Conservation (phyloP, 2,113 vertebrate genomes). For the Ailurus styani region DNA sequence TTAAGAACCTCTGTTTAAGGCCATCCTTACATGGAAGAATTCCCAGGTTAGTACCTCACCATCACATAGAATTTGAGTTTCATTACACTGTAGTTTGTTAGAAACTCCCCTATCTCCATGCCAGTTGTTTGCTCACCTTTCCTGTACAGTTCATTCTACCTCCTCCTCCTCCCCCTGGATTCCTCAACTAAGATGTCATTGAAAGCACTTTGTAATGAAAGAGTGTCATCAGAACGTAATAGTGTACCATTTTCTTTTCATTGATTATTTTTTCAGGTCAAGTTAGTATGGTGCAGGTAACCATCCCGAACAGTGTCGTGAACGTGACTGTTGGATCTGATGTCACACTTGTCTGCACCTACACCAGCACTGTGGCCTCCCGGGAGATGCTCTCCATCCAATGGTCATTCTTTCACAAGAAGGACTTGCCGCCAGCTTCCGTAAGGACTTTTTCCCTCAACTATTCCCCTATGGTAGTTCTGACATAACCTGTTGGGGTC, state of each 20-base stretch:
- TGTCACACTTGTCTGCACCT: constrained; percentile 65
- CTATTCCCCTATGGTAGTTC: not conserved
- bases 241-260: constrained; percentile 6
- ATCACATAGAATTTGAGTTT: not conserved
- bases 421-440: constrained; percentile 1
- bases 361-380: constrained; percentile 47
- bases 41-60: not conserved
- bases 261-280: constrained; percentile 68
- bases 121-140: not conserved
- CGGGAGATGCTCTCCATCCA: constrained; percentile 58
- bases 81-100: not conserved
- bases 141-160: not conserved
- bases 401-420: constrained; percentile 63
- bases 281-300: constrained; percentile 63
- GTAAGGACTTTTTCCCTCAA: constrained; percentile 57
- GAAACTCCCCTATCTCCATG: not conserved
- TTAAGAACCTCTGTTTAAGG: not conserved
- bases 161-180: not conserved
- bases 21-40: not conserved
- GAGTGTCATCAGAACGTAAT: not conserved
- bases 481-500: not conserved
- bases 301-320: constrained; percentile 42
- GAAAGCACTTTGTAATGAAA: constrained; percentile 5
- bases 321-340: constrained; percentile 64
- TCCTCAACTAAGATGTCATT: constrained; percentile 17